Conservation (phyloP, 2,113 vertebrate genomes). For the Marcusenius ussheri region DNA sequence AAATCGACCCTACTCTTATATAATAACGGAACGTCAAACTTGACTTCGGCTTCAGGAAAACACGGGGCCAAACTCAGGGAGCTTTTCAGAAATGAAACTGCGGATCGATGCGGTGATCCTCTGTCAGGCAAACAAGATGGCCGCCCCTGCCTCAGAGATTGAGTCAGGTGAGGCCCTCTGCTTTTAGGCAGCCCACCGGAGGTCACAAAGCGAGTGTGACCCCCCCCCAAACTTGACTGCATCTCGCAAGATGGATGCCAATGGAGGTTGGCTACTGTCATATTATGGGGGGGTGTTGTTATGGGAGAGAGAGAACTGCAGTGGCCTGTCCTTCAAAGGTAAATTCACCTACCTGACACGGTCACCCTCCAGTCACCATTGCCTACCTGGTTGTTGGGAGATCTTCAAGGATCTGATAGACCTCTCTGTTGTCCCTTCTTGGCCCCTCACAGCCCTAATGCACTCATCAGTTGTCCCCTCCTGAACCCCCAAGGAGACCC, state of each 20-base stretch:
- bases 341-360: neutral
- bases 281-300: neutral
- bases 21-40: neutral
- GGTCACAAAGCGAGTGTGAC: slow-evolving; percentile 14
- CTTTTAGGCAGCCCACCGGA: neutral
- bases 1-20: neutral
- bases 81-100: neutral
- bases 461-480: neutral
- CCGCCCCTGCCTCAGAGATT: neutral
- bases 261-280: neutral
- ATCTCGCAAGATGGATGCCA: slow-evolving; percentile 1
- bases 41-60: neutral
- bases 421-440: neutral
- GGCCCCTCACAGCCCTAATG: neutral
- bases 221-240: neutral
- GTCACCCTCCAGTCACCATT: neutral
- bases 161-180: neutral
- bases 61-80: neutral
- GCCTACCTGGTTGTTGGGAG: neutral
- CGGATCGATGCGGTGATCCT: neutral
- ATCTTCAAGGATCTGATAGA: neutral
- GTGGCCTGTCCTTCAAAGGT: neutral
- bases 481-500: neutral
- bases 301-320: neutral
- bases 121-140: neutral